A percentile compares a stretch with the other conserved stretches of the same genome.
These are phyloP conservation scores for Epsilonema sp. DNA, from an alignment of 2,888 invertebrate genomes.

Conservation along the genomic window DNA sequence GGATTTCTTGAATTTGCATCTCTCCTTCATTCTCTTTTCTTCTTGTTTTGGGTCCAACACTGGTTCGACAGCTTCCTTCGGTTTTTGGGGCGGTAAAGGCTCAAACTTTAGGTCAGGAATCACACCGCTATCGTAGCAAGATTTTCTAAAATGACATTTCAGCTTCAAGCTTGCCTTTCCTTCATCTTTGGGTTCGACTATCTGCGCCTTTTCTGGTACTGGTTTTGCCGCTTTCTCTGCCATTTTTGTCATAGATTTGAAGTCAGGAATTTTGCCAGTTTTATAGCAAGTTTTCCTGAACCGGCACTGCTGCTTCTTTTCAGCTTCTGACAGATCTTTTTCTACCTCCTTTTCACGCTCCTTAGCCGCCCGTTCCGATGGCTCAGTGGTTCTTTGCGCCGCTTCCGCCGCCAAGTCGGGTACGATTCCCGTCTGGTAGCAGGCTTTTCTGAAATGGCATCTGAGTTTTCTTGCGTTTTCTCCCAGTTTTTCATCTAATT, in stretches of 20 bases:
- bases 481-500: no score
- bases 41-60: neutral
- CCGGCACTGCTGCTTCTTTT: neutral
- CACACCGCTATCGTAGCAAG: neutral
- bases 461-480: no score
- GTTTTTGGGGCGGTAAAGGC: no score
- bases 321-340: neutral
- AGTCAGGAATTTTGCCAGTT: constrained; percentile 1
- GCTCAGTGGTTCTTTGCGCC: no score
- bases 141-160: neutral
- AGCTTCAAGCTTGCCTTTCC: neutral
- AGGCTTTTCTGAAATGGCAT: no score
- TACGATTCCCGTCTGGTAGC: no score
- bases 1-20: neutral
- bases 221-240: no score
- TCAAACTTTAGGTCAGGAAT: neutral
- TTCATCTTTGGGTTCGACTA: neutral
- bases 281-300: neutral
- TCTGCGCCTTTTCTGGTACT: neutral
- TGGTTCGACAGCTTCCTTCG: neutral
- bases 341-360: neutral
- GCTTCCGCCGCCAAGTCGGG: no score
- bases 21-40: neutral
- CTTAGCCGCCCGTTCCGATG: neutral
- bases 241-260: no score